phyloP scores from a whole-genome alignment of 2,797 vertebrate genomes.

The Uromys caudimaculatus region DNA sequence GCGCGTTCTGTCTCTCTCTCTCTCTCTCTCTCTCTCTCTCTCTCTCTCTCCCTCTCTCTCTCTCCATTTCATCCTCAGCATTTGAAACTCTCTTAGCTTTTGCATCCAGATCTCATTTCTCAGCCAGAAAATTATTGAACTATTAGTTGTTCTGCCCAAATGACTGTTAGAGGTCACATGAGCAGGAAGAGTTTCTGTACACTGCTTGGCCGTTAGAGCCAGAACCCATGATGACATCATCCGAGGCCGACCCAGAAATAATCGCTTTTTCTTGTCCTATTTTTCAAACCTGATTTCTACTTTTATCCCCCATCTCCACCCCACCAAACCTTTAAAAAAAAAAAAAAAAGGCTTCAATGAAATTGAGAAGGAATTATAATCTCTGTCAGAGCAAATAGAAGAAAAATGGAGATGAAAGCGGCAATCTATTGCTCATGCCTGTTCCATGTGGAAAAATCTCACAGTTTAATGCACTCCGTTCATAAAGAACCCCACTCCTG shows the following conservation, averaged over 20 bases:
- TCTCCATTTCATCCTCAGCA: conserved; percentile 62
- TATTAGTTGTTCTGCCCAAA: conserved; percentile 73
- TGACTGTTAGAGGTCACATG: conserved; percentile 87
- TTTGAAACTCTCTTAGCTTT: conserved; percentile 77
- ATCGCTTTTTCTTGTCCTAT: conserved; percentile 82
- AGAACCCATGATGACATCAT: conserved; percentile 90
- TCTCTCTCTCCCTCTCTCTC: not conserved
- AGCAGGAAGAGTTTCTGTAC: conserved; percentile 84
- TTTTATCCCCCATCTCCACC: conserved; percentile 77
- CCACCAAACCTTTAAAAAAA: not conserved
- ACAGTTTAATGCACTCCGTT: conserved; percentile 62
- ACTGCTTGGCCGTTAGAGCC: conserved; percentile 84
- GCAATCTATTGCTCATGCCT: conserved; percentile 68
- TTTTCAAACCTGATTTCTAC: conserved; percentile 81
- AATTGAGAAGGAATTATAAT: conserved; percentile 34
- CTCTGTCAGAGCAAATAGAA: conserved; percentile 54
- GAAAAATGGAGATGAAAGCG: conserved; percentile 70
- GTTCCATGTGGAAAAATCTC: conserved; percentile 68
- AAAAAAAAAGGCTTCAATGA: not conserved
- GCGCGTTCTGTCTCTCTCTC: not conserved
- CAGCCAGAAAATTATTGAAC: conserved; percentile 70
- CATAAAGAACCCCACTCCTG: conserved; percentile 51
- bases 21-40: not conserved
- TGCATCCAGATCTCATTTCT: conserved; percentile 67
- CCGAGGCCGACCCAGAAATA: conserved; percentile 88